phyloP scores from a whole-genome alignment of 2,113 vertebrate species.

The Origma solitaria region DNA sequence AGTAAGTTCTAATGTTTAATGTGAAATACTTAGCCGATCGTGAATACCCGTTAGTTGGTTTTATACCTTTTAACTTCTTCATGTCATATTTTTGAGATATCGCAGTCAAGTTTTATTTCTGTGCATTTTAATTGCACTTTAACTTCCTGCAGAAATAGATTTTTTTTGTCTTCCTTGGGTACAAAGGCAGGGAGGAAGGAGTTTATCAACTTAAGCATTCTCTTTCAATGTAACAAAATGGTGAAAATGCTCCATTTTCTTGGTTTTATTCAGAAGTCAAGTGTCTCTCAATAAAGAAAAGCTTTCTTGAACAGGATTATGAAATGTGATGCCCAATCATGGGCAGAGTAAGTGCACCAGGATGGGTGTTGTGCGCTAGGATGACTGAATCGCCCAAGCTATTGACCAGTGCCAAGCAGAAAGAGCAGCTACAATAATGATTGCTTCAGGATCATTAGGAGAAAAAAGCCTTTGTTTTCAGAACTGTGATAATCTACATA shows the following conservation, averaged over 20 bases:
- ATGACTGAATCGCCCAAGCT: neutral
- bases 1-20: neutral
- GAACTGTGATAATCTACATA: neutral
- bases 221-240: neutral
- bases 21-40: neutral
- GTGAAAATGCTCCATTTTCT: neutral
- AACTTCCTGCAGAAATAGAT: neutral
- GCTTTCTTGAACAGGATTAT: neutral
- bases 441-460: neutral
- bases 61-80: neutral
- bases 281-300: neutral
- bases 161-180: neutral
- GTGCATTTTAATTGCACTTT: neutral
- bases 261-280: neutral
- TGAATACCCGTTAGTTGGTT: neutral
- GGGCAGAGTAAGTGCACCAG: neutral
- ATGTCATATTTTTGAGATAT: neutral
- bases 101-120: neutral
- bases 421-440: neutral
- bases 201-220: neutral
- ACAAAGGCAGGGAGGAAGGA: neutral
- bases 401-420: neutral
- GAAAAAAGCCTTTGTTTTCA: neutral
- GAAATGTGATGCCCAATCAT: neutral
- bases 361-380: neutral